Evolutionary conservation across 2,113 vertebrate species (phyloP).

Genomic region (Macrotus californicus): DNA sequence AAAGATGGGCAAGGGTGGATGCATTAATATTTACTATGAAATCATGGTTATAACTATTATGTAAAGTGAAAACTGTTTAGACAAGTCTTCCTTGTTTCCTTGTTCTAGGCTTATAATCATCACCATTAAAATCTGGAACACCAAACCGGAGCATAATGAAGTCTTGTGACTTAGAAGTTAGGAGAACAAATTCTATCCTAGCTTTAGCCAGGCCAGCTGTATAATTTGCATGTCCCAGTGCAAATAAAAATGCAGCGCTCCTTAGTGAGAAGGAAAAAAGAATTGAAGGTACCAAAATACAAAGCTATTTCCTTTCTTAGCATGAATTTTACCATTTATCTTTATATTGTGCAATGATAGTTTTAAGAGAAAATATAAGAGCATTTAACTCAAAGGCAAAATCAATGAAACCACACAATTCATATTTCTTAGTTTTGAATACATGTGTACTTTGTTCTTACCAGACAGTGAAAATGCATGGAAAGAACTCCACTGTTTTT

Average conservation of each 20-base stretch:
- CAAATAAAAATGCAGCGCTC: background rate
- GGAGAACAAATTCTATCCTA: background rate
- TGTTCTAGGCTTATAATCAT: constrained; percentile 26
- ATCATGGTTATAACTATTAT: background rate
- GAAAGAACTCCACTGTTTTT: background rate
- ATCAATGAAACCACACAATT: background rate
- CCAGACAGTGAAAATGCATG: background rate
- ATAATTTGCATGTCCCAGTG: background rate
- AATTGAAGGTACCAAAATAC: background rate
- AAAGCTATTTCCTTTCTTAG: background rate
- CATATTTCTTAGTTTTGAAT: background rate
- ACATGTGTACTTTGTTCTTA: background rate
- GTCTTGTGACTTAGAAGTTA: background rate
- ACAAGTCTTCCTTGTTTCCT: constrained; percentile 7
- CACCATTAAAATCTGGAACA: constrained; percentile 1
- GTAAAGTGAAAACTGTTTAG: constrained; percentile 35
- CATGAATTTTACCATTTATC: background rate
- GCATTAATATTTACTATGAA: background rate
- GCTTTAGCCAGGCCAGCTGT: background rate
- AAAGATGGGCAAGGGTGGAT: background rate
- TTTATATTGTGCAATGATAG: background rate
- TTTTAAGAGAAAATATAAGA: background rate
- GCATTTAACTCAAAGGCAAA: background rate
- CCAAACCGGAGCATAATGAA: background rate
- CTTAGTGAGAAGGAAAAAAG: background rate